Evolutionary conservation across 2,113 vertebrate genomes (phyloP).

Genomic region (Atherinomorus stipes): DNA sequence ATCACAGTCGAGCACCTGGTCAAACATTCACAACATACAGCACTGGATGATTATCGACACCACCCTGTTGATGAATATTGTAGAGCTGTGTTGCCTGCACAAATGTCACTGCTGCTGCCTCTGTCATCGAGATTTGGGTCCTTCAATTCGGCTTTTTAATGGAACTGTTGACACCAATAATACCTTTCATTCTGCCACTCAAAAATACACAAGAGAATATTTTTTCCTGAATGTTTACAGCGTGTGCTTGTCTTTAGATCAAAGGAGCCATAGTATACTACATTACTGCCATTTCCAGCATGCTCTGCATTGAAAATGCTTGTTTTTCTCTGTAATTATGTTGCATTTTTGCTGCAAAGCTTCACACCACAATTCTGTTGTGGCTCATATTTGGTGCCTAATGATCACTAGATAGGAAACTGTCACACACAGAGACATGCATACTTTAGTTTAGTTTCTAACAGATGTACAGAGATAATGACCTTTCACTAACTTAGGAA

Average conservation of each 20-base stretch:
- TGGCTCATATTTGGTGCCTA: conserved; percentile 33
- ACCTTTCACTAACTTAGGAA: conserved; percentile 47
- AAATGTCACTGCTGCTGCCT: conserved; percentile 29
- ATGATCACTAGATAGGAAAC: conserved; percentile 44
- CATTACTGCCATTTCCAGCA: neutral
- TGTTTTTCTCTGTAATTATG: neutral
- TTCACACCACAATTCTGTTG: conserved; percentile 18
- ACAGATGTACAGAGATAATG: conserved; percentile 58
- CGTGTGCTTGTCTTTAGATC: neutral
- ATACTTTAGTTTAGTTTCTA: conserved; percentile 3
- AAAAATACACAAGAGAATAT: neutral
- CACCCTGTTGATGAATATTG: conserved; percentile 51
- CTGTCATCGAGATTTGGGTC: conserved; percentile 19
- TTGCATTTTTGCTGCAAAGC: neutral
- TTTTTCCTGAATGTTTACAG: no score
- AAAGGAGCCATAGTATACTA: conserved; percentile 7
- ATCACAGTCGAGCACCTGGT: conserved; percentile 66
- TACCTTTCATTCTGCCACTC: conserved; percentile 18
- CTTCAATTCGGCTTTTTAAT: conserved; percentile 31
- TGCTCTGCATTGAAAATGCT: conserved; percentile 22
- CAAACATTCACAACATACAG: conserved; percentile 42
- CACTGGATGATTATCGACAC: conserved; percentile 43
- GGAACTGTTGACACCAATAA: conserved; percentile 38
- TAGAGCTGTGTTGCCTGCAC: conserved; percentile 6
- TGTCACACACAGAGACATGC: conserved; percentile 18